Evolutionary conservation across 2,888 invertebrate species (phyloP).

Genomic region (Acronicta psi): DNA sequence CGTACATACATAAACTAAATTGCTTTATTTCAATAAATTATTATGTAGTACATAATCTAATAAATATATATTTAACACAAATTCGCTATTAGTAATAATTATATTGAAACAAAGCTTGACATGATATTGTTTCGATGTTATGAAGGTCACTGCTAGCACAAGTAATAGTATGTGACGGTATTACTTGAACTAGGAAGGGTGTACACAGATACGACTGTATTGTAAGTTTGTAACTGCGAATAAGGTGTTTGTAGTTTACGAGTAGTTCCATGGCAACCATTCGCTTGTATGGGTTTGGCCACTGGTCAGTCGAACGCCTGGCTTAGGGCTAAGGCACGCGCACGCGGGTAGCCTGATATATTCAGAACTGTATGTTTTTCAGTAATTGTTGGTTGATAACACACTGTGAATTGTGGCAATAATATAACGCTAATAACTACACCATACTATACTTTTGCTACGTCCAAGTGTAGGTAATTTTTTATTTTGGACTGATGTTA

Average conservation of each 20-base stretch:
- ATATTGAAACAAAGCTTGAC: slow-evolving; percentile 62
- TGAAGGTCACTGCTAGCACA: slow-evolving; percentile 34
- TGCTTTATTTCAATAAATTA: slow-evolving; percentile 71
- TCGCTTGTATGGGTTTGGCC: background rate
- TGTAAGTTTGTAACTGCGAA: background rate
- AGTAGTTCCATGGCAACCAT: slow-evolving; percentile 1
- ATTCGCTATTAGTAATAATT: slow-evolving; percentile 47
- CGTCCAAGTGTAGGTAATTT: no score
- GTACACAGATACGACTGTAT: slow-evolving; percentile 13
- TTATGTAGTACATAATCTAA: slow-evolving; percentile 56
- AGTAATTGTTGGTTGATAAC: no score
- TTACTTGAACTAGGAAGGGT: slow-evolving; percentile 33
- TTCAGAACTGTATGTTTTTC: background rate
- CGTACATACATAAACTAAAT: slow-evolving; percentile 75
- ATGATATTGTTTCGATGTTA: slow-evolving; percentile 54
- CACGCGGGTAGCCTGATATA: background rate
- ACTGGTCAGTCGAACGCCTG: no score
- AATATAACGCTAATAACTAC: background rate
- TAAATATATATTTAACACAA: slow-evolving; percentile 50
- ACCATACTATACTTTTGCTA: background rate
- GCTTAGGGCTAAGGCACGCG: background rate
- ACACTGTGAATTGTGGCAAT: background rate
- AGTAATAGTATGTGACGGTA: slow-evolving; percentile 23
- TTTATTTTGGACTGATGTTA: no score
- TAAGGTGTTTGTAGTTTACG: no score